Conservation (phyloP, 2,888 invertebrate genomes). For the Nephrotoma appendiculata region DNA sequence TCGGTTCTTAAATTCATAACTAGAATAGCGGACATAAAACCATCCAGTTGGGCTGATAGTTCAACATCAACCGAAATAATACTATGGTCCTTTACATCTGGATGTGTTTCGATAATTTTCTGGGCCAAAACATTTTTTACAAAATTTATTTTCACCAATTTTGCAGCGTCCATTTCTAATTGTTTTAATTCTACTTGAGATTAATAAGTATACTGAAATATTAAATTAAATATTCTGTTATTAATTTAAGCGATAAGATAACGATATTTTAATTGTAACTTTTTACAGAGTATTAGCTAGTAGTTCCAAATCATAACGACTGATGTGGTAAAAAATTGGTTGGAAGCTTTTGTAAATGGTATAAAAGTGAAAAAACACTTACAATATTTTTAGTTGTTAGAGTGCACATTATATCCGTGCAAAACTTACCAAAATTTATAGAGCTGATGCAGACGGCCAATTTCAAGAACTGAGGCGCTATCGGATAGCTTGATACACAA, state of each 20-base stretch:
- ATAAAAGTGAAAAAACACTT: neutral
- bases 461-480: too few relatives aligned
- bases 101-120: neutral
- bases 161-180: neutral
- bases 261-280: neutral
- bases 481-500: neutral
- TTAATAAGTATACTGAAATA: neutral
- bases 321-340: neutral
- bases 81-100: neutral
- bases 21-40: constrained; percentile 13
- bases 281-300: neutral
- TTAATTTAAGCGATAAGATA: neutral
- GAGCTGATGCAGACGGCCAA: neutral
- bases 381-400: neutral
- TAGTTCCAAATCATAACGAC: neutral
- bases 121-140: neutral
- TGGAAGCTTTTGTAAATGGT: neutral
- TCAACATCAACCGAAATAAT: constrained; percentile 4
- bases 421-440: neutral
- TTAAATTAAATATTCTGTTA: neutral
- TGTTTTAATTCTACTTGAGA: neutral
- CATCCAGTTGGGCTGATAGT: constrained; percentile 7
- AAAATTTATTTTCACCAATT: neutral
- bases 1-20: neutral
- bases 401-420: neutral